Evolutionary conservation across 1,140 invertebrate species (phyloP).

Genomic region (Musca vetustissima): DNA sequence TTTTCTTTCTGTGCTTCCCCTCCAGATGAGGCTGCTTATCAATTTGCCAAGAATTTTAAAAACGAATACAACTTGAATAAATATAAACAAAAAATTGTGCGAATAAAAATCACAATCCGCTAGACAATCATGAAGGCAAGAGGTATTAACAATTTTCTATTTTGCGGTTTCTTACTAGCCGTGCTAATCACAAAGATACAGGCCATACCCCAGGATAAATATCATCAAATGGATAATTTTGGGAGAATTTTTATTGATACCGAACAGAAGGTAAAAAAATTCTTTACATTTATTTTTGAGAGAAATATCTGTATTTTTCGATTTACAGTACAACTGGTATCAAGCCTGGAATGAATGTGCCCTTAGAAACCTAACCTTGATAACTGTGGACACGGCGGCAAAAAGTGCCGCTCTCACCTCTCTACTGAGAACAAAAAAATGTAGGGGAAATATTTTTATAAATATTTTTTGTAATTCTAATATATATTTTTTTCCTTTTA

Average conservation of each 20-base stretch:
- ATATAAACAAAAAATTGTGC: too few relatives aligned
- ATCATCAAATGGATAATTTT: background rate
- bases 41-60: too few relatives aligned
- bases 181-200: background rate
- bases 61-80: too few relatives aligned
- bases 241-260: background rate
- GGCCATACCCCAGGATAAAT: background rate
- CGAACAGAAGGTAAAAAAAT: conserved; percentile 9
- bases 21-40: too few relatives aligned
- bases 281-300: background rate
- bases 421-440: background rate
- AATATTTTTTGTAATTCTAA: too few relatives aligned
- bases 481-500: too few relatives aligned
- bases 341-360: conserved; percentile 13
- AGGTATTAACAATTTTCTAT: too few relatives aligned
- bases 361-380: background rate
- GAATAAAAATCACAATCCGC: too few relatives aligned
- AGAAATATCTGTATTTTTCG: background rate
- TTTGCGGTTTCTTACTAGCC: background rate
- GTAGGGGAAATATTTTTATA: too few relatives aligned
- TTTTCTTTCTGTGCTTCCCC: too few relatives aligned
- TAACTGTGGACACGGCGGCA: background rate
- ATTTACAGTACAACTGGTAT: conserved; percentile 2
- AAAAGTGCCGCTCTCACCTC: background rate
- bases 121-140: too few relatives aligned